A percentile compares a stretch with the other conserved stretches of the same genome.
Evolutionary conservation across 1,140 invertebrate genomes (phyloP).

Genomic region (Trichoplusia ni): DNA sequence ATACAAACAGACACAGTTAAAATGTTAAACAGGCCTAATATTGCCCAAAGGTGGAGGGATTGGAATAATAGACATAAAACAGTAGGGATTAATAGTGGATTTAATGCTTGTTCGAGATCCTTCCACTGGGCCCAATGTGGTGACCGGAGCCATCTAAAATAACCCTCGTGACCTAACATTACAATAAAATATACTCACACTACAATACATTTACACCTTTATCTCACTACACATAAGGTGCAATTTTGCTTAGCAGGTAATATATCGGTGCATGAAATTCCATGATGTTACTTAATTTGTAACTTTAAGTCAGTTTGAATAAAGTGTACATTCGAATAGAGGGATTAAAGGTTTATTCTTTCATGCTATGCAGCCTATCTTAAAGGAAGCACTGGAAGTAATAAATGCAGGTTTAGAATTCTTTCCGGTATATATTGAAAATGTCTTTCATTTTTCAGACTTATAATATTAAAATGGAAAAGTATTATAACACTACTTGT

Average conservation of each 20-base stretch:
- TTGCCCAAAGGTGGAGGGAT: slow-evolving; percentile 10
- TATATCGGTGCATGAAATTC: no score
- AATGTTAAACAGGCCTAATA: slow-evolving; percentile 28
- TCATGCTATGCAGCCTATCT: no score
- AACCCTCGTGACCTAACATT: not conserved
- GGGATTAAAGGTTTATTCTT: no score
- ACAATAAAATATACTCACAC: not conserved
- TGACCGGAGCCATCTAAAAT: not conserved
- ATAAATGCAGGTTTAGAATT: no score
- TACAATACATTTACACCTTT: not conserved
- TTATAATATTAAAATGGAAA: no score
- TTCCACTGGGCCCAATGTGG: slow-evolving; percentile 3
- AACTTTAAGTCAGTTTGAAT: no score
- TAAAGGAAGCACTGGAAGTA: no score
- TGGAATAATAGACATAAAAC: slow-evolving; percentile 16
- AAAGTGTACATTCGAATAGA: no score
- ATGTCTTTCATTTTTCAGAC: no score
- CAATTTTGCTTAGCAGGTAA: not conserved
- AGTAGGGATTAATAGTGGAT: slow-evolving; percentile 18
- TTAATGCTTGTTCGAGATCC: slow-evolving; percentile 14
- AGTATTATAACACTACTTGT: no score
- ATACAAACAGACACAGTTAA: not conserved
- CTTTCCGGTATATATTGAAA: no score
- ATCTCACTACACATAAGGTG: not conserved
- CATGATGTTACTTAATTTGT: no score